These are phyloP conservation scores for Whitmania pigra DNA, from an alignment of 1,140 invertebrate genomes.

Conservation along the genomic window DNA sequence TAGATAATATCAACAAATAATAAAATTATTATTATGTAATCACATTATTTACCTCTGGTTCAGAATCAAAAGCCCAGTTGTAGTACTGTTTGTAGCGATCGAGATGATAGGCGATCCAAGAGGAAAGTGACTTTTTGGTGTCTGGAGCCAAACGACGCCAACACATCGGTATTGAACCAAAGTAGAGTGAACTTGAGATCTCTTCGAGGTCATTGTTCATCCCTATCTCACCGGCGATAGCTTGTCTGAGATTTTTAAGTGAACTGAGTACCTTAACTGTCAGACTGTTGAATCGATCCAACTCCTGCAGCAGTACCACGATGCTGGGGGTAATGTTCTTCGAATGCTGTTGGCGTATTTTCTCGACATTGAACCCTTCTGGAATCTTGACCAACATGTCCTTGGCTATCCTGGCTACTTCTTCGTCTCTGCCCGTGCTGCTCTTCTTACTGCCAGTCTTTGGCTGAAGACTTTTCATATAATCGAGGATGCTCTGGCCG, in stretches of 20 bases:
- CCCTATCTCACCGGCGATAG: slow-evolving; percentile 66
- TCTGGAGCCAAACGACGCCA: slow-evolving; percentile 62
- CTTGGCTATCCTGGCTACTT: slow-evolving; percentile 58
- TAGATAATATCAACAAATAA: too few species aligned
- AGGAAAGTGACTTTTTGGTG: slow-evolving; percentile 61
- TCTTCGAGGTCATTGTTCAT: slow-evolving; percentile 66
- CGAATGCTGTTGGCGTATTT: slow-evolving; percentile 57
- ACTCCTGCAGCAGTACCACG: slow-evolving; percentile 67
- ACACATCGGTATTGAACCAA: slow-evolving; percentile 57
- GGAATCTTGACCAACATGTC: slow-evolving; percentile 56
- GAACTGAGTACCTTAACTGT: slow-evolving; percentile 54
- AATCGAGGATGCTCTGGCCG: slow-evolving; percentile 64
- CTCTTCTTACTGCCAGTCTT: slow-evolving; percentile 49
- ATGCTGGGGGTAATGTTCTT: slow-evolving; percentile 58
- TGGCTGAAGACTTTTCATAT: slow-evolving; percentile 71
- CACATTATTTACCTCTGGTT: slow-evolving; percentile 13
- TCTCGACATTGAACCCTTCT: slow-evolving; percentile 55
- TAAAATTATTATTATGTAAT: background rate
- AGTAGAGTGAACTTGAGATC: slow-evolving; percentile 59
- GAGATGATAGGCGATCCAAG: slow-evolving; percentile 70
- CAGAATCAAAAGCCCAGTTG: slow-evolving; percentile 49
- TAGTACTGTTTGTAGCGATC: slow-evolving; percentile 53
- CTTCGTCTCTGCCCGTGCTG: slow-evolving; percentile 45
- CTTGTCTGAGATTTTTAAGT: slow-evolving; percentile 56
- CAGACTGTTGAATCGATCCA: slow-evolving; percentile 65